Evolutionary conservation across 1,140 invertebrate genomes (phyloP), one percentile per base, ranked within the genome.

Genomic region (Battus philenor): DNA sequence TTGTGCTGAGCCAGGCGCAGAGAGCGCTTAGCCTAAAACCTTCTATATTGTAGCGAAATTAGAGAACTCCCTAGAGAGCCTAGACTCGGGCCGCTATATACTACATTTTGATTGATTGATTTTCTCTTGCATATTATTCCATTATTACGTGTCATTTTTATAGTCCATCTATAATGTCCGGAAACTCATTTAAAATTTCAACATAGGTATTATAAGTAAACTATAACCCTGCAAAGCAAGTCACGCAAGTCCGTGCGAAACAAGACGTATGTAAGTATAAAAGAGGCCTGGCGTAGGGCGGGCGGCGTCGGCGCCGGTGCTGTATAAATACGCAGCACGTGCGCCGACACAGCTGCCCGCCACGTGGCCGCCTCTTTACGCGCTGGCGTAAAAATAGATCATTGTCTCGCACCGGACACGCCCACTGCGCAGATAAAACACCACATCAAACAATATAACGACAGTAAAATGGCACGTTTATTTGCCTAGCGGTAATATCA

Each of bases 301-400:
- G 68, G 64, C 67, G 65, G 58, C 55, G 54, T 43, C 47, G 54
- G 44, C 52, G 53, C 47, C 59, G 52, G 60, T 54, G 45, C 54
- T 63, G 68, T 81, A 84, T 80, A 78, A 84, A 81, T 80, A 80
- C 68, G 41, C 46, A 56, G 75, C 80, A 81, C 80, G 77, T 78
- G 77, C 75, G 73, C 61, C 9, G 9, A 56, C 77, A 70, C 80
- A 84, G 77, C 80, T 84, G 80, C 65, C 68, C 47, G 60, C 64
- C 80, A 84, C 80, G 80, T 84, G 79, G 70, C 69, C 60, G 63
- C 59, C 68, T 78, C 79, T 78, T 79, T 76, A 78, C 76, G 64
- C 59, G 51, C 55, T 46, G 57, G 47, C 53, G 60, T 76, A 71
- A 80, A 84, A 79, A 84, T 84, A 84, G 80, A 81, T 69, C 70